phyloP scores from a whole-genome alignment of 2,888 invertebrate genomes.

The Diaprepes abbreviatus region DNA sequence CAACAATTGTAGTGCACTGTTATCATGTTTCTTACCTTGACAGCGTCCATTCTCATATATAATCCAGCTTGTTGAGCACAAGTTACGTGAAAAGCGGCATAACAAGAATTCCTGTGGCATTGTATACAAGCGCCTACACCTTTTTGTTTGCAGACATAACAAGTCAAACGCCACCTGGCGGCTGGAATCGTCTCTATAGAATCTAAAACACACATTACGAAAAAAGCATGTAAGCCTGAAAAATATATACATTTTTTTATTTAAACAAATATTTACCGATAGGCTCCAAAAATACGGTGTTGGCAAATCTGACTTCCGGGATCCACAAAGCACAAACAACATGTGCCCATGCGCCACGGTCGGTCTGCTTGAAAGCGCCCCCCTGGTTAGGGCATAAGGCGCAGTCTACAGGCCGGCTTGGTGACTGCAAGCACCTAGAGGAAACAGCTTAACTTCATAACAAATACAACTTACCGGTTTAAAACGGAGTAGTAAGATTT shows the following conservation, averaged over 20 bases:
- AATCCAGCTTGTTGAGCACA: conserved; percentile 97
- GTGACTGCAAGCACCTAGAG: conserved; percentile 91
- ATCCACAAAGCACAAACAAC: conserved; percentile 99
- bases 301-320: conserved; percentile 97
- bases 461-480: too few species aligned
- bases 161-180: conserved; percentile 95
- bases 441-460: too few species aligned
- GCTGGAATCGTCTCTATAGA: conserved; percentile 96
- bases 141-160: conserved; percentile 95
- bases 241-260: background rate
- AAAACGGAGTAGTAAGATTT: too few species aligned
- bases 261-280: conserved; percentile 73
- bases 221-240: too few species aligned
- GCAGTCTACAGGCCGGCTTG: conserved; percentile 95
- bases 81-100: conserved; percentile 98
- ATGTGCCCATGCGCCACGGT: conserved; percentile 96
- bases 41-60: conserved; percentile 97
- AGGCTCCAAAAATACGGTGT: conserved; percentile 97
- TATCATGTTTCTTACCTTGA: conserved; percentile 69
- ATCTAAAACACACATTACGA: conserved; percentile 70
- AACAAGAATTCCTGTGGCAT: conserved; percentile 96
- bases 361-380: conserved; percentile 99
- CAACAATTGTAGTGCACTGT: too few species aligned
- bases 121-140: conserved; percentile 97
- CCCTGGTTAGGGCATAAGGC: conserved; percentile 98